Conservation (phyloP, 2,113 vertebrate genomes). For the Pionites leucogaster region DNA sequence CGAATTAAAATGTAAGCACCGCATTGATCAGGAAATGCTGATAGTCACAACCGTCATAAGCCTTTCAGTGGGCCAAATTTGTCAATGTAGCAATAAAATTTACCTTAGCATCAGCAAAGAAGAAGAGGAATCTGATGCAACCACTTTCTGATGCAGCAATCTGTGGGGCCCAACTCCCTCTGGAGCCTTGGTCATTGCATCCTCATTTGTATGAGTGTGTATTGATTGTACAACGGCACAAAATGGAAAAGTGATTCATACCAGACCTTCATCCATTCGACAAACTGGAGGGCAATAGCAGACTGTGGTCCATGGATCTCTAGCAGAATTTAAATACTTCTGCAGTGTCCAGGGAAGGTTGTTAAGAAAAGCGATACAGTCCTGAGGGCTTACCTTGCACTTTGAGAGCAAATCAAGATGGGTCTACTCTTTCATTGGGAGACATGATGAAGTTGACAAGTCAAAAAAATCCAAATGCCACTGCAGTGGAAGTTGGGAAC, state of each 20-base stretch:
- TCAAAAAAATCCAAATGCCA: background rate
- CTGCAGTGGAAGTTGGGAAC: background rate
- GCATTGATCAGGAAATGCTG: background rate
- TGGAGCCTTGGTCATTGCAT: constrained; percentile 13
- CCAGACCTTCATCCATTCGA: constrained; percentile 1
- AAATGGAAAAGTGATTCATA: constrained; percentile 52
- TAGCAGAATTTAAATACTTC: constrained; percentile 10
- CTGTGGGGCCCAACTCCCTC: background rate
- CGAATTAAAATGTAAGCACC: background rate
- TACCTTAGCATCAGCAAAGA: background rate
- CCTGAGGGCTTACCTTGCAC: background rate
- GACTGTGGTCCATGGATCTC: background rate
- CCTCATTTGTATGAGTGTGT: constrained; percentile 44
- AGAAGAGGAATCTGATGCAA: constrained; percentile 4
- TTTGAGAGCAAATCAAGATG: background rate
- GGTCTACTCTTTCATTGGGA: background rate
- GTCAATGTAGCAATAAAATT: background rate
- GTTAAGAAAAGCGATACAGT: background rate
- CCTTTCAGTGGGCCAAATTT: background rate
- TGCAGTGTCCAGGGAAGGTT: background rate
- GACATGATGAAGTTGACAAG: background rate
- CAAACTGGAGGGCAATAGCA: constrained; percentile 15
- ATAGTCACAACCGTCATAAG: background rate
- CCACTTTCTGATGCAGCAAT: constrained; percentile 31
- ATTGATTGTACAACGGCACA: constrained; percentile 51